Conservation (phyloP, 1,140 invertebrate species). For the Archegozetes longisetosus region DNA sequence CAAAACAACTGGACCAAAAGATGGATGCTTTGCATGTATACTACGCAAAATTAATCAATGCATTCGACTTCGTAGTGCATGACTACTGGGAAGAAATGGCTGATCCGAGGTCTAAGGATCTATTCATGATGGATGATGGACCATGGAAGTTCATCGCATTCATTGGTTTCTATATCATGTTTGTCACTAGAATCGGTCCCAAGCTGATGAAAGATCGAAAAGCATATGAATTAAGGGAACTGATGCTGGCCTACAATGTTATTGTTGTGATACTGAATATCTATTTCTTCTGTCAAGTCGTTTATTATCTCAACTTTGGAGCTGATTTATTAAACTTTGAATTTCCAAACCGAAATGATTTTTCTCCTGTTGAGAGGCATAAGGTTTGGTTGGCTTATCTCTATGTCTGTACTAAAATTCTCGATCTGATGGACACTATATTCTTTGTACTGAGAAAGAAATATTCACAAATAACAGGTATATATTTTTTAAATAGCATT, state of each 20-base stretch:
- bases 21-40: too few relatives aligned
- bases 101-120: slow-evolving; percentile 70
- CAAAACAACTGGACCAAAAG: too few relatives aligned
- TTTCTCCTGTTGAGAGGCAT: not conserved
- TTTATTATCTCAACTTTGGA: not conserved
- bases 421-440: slow-evolving; percentile 25
- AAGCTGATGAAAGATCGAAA: slow-evolving; percentile 67
- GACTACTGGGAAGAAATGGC: slow-evolving; percentile 8
- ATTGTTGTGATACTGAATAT: slow-evolving; percentile 2
- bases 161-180: slow-evolving; percentile 32
- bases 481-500: too few relatives aligned
- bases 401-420: not conserved
- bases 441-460: slow-evolving; percentile 81
- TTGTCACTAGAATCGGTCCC: slow-evolving; percentile 56
- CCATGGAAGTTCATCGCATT: slow-evolving; percentile 66
- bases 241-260: slow-evolving; percentile 59
- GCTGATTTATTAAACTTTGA: slow-evolving; percentile 6
- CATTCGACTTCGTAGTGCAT: not conserved
- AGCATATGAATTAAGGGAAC: slow-evolving; percentile 55
- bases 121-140: slow-evolving; percentile 1
- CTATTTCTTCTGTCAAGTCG: not conserved
- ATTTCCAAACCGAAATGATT: not conserved
- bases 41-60: too few relatives aligned
- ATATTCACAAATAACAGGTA: slow-evolving; percentile 63
- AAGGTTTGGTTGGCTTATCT: slow-evolving; percentile 2